Percentiles rank a stretch among this genome's conserved stretches.
These are phyloP conservation scores for Polypedilum vanderplanki DNA, from an alignment of 1,140 invertebrate species.

Conservation along the genomic window DNA sequence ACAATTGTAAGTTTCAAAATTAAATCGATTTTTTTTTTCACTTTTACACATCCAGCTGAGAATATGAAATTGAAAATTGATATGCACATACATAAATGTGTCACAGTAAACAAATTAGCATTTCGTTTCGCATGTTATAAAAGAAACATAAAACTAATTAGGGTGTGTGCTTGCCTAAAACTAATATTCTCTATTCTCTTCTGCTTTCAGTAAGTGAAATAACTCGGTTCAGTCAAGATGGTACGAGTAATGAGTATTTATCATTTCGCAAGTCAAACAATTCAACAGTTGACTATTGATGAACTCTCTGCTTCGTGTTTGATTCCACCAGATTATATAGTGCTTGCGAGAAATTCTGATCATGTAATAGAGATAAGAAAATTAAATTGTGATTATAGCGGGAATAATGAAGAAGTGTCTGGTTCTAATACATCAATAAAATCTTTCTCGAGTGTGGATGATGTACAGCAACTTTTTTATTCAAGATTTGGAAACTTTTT, in stretches of 20 bases:
- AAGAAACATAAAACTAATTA: neutral
- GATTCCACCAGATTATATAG: neutral
- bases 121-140: neutral
- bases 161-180: neutral
- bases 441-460: slow-evolving; percentile 29
- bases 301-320: neutral
- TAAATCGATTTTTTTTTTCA: neutral
- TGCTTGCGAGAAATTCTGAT: slow-evolving; percentile 12
- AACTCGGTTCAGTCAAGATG: slow-evolving; percentile 2
- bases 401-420: neutral
- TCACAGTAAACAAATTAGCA: slow-evolving; percentile 43
- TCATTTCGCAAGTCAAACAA: slow-evolving; percentile 29
- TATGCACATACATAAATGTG: neutral
- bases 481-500: slow-evolving; percentile 28
- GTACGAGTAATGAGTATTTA: slow-evolving; percentile 30
- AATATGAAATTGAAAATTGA: slow-evolving; percentile 28
- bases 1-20: no score
- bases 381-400: neutral
- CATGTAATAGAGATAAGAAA: slow-evolving; percentile 29
- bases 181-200: neutral
- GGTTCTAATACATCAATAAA: neutral
- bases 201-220: neutral
- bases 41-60: neutral
- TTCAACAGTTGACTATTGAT: slow-evolving; percentile 14
- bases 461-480: slow-evolving; percentile 28